Percentiles rank a stretch among this genome's conserved stretches.
phyloP scores from a whole-genome alignment of 2,888 invertebrate genomes.

The Cinara cedri region DNA sequence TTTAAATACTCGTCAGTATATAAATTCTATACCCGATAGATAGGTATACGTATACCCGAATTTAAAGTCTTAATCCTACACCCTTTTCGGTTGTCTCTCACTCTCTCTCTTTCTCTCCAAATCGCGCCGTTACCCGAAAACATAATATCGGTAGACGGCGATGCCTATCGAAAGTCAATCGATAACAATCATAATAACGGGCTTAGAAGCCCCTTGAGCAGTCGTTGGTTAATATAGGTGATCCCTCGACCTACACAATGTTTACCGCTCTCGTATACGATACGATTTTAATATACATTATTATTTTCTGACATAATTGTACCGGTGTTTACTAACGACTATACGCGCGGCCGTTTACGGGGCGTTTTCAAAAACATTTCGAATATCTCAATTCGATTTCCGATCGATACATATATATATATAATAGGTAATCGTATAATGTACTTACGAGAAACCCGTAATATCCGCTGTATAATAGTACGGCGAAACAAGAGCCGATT shows the following conservation, averaged over 20 bases:
- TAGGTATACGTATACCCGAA: no score
- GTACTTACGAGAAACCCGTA: no score
- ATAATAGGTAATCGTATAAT: no score
- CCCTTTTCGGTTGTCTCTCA: background rate
- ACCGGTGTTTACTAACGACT: conserved; percentile 17
- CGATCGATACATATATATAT: no score
- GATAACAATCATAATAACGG: conserved; percentile 42
- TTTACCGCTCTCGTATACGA: background rate
- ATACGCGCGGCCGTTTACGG: background rate
- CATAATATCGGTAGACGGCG: no score
- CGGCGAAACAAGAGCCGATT: no score
- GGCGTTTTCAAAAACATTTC: conserved; percentile 1
- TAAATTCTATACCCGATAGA: no score
- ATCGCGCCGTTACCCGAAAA: no score
- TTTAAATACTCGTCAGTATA: background rate
- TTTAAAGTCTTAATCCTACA: background rate
- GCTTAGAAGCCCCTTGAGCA: conserved; percentile 17
- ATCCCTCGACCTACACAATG: conserved; percentile 39
- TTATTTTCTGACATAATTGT: conserved; percentile 34
- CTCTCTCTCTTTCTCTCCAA: no score
- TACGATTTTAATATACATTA: conserved; percentile 17
- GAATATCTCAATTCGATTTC: no score
- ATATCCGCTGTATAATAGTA: no score
- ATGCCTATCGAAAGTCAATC: conserved; percentile 16
- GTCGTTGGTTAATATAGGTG: background rate